phyloP scores from a whole-genome alignment of 2,797 vertebrate genomes.

The Muraenolepis orangiensis region DNA sequence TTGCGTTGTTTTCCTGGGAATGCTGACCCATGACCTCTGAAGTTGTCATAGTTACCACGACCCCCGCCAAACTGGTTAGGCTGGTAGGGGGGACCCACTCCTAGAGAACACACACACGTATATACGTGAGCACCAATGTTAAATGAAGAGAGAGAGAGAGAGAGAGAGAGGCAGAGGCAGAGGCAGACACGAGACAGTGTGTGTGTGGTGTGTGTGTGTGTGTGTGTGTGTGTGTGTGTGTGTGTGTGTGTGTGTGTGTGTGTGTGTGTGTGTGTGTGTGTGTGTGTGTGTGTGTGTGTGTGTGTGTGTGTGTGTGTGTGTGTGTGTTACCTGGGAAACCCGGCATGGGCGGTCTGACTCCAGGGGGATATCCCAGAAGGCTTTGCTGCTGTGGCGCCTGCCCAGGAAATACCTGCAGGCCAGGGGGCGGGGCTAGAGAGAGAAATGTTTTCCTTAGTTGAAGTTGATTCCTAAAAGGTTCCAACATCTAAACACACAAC shows the following conservation, averaged over 20 bases:
- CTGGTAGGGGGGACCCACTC: slow-evolving; percentile 76
- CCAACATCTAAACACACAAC: neutral
- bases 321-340: slow-evolving; percentile 70
- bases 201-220: no score
- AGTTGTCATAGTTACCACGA: slow-evolving; percentile 85
- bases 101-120: slow-evolving; percentile 22
- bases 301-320: slow-evolving; percentile 42
- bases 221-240: no score
- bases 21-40: slow-evolving; percentile 78
- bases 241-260: no score
- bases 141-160: no score
- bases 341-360: slow-evolving; percentile 67
- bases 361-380: slow-evolving; percentile 72
- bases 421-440: slow-evolving; percentile 65
- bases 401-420: slow-evolving; percentile 72
- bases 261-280: no score
- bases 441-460: neutral
- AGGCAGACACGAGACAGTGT: no score
- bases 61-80: slow-evolving; percentile 82
- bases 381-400: slow-evolving; percentile 66
- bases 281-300: neutral
- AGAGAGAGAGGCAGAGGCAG: no score
- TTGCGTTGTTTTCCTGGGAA: slow-evolving; percentile 81
- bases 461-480: neutral
- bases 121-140: neutral